Base-by-base conservation (phyloP, 2,888 invertebrate genomes). In the Tipula lateralis region DNA sequence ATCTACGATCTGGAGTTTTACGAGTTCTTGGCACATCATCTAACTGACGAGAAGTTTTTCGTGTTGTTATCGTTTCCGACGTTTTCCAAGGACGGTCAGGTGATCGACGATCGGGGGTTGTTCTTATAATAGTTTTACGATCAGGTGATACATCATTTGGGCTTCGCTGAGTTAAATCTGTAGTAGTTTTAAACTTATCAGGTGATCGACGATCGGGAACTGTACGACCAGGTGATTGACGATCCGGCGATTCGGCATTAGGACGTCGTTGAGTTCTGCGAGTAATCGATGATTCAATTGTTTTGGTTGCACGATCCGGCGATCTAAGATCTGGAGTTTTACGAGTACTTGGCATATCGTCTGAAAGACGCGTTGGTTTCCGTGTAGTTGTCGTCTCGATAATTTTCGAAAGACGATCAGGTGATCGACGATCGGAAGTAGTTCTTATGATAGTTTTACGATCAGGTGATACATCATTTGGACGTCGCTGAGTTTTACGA, bases 81-180 rank as follows among this genome's bases (percentile, higher is more conserved):
- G 3, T 32, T 32, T 24, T 9, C 12, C 1, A 24, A 1, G 44
- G 0, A 24, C 66, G 66, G 24, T 24, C 24, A 66, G 85, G 85
- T 30, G 85, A 84, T 7, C 24, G 44, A 84, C 84, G 84, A 34
- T 84, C 24, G n/a, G 84, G n/a, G 84, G 83, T 44, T 80, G 44
- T 39, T 85, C 84, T 9, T 66, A 83, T 66, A 82, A 85, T 4
- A 24, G 81, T 81, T 29, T 16, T 29, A 19, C n/a, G n/a, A n/a
- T 1, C 39, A 39, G 39, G 9, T 12, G 1, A 13, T 39, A 13
- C 39, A 13, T 39, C 39, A 13, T 39, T 39, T 39, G 39, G n/a
- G n/a, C 13, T 32, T 9, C n/a, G n/a, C n/a, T n/a, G n/a, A n/a
- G n/a, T n/a, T n/a, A n/a, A n/a, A n/a, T n/a, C n/a, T n/a, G n/a